These are phyloP conservation scores for Eupithecia dodoneata DNA, from an alignment of 2,888 invertebrate species.

Conservation along the genomic window DNA sequence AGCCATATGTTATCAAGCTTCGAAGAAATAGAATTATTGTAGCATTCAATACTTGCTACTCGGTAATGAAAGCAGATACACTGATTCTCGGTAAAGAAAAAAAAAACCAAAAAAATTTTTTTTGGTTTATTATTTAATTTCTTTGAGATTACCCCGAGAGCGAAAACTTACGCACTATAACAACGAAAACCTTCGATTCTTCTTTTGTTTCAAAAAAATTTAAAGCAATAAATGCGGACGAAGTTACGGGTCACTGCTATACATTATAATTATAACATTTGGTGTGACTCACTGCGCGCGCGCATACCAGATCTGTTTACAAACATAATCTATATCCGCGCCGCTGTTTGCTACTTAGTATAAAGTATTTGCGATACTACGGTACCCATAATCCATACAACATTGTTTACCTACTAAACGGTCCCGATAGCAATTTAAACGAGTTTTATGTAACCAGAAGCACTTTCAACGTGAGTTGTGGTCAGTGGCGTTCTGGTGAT, in stretches of 20 bases:
- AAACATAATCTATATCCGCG: constrained; percentile 11
- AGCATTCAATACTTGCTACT: too few relatives aligned
- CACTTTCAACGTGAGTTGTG: background rate
- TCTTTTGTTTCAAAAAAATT: too few relatives aligned
- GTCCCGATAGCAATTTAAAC: background rate
- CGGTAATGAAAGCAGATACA: too few relatives aligned
- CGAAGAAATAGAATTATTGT: too few relatives aligned
- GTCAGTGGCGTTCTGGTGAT: background rate
- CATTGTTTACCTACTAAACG: constrained; percentile 1
- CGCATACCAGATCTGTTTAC: constrained; percentile 19
- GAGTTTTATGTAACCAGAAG: background rate
- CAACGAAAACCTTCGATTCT: too few relatives aligned
- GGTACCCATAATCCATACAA: background rate
- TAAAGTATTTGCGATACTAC: background rate
- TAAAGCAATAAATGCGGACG: background rate
- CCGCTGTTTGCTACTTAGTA: constrained; percentile 2
- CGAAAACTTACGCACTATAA: too few relatives aligned
- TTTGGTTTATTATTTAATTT: too few relatives aligned
- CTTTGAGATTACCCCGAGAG: too few relatives aligned
- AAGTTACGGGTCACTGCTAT: background rate
- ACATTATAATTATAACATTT: background rate
- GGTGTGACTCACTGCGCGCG: constrained; percentile 16
- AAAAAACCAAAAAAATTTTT: too few relatives aligned
- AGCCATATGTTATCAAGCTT: too few relatives aligned
- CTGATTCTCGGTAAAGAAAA: too few relatives aligned